These are phyloP conservation scores for Spodoptera frugiperda DNA, from an alignment of 1,140 invertebrate species.

Conservation along the genomic window DNA sequence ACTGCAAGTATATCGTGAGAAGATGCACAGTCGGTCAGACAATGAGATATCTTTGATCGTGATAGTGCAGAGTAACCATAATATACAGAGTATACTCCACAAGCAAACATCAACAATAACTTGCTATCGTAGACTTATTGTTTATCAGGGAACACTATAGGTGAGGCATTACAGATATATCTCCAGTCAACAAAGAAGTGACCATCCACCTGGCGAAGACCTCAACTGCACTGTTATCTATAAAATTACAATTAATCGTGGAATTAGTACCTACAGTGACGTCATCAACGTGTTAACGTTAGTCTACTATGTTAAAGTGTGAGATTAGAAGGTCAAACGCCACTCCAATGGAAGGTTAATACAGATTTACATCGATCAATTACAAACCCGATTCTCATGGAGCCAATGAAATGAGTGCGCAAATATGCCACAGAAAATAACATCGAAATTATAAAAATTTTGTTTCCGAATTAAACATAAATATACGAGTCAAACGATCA, in stretches of 20 bases:
- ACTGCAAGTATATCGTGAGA: slow-evolving; percentile 8
- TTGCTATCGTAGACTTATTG: slow-evolving; percentile 2
- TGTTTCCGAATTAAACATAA: slow-evolving; percentile 42
- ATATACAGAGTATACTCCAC: neutral
- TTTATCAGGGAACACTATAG: neutral
- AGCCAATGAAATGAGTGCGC: slow-evolving; percentile 59
- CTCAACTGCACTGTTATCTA: slow-evolving; percentile 60
- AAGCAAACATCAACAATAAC: slow-evolving; percentile 8
- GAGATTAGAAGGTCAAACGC: slow-evolving; percentile 53
- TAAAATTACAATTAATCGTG: slow-evolving; percentile 58
- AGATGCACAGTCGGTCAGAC: neutral
- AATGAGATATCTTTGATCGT: slow-evolving; percentile 4
- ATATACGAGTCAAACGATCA: slow-evolving; percentile 44
- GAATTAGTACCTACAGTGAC: slow-evolving; percentile 46
- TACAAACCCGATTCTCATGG: slow-evolving; percentile 54
- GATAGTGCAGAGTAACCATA: too few relatives aligned
- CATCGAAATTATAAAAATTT: slow-evolving; percentile 48
- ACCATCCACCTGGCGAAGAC: slow-evolving; percentile 53
- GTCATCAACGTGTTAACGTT: slow-evolving; percentile 49
- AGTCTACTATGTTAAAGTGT: slow-evolving; percentile 54
- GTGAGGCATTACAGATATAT: slow-evolving; percentile 23
- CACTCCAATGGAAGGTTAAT: slow-evolving; percentile 59
- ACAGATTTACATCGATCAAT: slow-evolving; percentile 45
- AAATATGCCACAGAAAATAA: slow-evolving; percentile 59
- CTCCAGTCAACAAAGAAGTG: slow-evolving; percentile 42